Evolutionary conservation across 2,888 invertebrate species (phyloP).

Genomic region (Netelia melanura): DNA sequence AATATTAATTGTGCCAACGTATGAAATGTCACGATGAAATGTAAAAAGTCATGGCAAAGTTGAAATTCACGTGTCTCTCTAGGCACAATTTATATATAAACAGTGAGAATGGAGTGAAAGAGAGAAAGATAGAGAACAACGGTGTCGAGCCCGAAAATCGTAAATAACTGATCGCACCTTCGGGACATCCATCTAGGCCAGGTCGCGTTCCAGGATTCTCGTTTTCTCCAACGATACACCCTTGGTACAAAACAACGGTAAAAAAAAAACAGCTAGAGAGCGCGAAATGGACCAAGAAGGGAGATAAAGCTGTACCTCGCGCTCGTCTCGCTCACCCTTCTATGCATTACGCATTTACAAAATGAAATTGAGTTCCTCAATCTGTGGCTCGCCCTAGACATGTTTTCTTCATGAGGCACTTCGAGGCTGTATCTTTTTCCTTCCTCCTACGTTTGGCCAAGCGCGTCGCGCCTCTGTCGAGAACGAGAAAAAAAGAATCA

Average conservation of each 20-base stretch:
- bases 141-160: constrained; percentile 74
- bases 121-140: neutral
- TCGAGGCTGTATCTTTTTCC: constrained; percentile 21
- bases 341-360: constrained; percentile 78
- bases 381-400: constrained; percentile 68
- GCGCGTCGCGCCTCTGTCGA: neutral
- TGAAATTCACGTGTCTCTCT: too few relatives aligned
- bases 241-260: constrained; percentile 21
- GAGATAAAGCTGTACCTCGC: constrained; percentile 35
- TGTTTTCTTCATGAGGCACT: constrained; percentile 75
- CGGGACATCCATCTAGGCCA: constrained; percentile 69
- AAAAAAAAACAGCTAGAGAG: constrained; percentile 10
- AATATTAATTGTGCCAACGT: too few relatives aligned
- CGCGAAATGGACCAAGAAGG: constrained; percentile 18
- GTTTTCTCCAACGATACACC: constrained; percentile 52
- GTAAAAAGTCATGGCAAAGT: too few relatives aligned
- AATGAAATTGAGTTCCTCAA: constrained; percentile 79
- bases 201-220: constrained; percentile 53
- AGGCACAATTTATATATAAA: too few relatives aligned
- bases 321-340: constrained; percentile 57
- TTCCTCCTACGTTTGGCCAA: constrained; percentile 6
- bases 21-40: too few relatives aligned
- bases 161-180: constrained; percentile 80
- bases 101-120: neutral
- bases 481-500: constrained; percentile 17